These are phyloP conservation scores for Nibea albiflora DNA, from an alignment of 2,113 vertebrate genomes.

Conservation along the genomic window DNA sequence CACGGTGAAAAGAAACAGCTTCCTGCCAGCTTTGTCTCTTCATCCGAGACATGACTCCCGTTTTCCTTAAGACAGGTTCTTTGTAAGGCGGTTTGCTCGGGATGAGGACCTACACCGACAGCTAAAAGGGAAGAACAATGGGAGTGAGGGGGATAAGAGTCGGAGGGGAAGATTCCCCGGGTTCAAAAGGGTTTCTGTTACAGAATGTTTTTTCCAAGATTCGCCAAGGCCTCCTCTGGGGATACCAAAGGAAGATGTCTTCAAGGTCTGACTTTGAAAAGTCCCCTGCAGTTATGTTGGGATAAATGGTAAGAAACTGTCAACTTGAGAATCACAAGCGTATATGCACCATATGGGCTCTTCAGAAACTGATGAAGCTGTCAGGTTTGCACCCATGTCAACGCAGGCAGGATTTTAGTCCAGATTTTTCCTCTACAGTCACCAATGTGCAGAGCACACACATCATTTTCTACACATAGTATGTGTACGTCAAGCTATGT, in stretches of 20 bases:
- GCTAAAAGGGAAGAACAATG: conserved; percentile 42
- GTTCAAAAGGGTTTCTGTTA: conserved; percentile 57
- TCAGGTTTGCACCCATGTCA: conserved; percentile 31
- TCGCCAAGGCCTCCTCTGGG: conserved; percentile 48
- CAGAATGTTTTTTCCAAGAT: conserved; percentile 60
- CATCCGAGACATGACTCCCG: conserved; percentile 48
- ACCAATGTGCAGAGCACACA: not conserved
- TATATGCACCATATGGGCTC: conserved; percentile 41
- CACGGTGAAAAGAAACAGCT: conserved; percentile 66
- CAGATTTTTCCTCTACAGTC: not conserved
- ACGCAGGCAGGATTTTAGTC: not conserved
- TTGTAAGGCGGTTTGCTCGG: conserved; percentile 62
- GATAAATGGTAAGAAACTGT: conserved; percentile 55
- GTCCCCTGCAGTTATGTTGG: conserved; percentile 42
- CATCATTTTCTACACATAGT: not conserved
- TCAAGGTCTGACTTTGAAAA: conserved; percentile 67
- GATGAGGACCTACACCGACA: conserved; percentile 42
- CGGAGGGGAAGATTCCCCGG: conserved; percentile 15
- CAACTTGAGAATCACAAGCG: conserved; percentile 25
- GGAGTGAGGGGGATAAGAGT: conserved; percentile 24
- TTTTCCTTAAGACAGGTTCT: conserved; percentile 62
- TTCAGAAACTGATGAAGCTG: conserved; percentile 43
- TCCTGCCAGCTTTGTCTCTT: conserved; percentile 57
- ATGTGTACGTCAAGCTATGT: not conserved
- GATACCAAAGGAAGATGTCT: conserved; percentile 54